Evolutionary conservation across 1,140 invertebrate genomes (phyloP).

Genomic region (Meloidogyne hapla): DNA sequence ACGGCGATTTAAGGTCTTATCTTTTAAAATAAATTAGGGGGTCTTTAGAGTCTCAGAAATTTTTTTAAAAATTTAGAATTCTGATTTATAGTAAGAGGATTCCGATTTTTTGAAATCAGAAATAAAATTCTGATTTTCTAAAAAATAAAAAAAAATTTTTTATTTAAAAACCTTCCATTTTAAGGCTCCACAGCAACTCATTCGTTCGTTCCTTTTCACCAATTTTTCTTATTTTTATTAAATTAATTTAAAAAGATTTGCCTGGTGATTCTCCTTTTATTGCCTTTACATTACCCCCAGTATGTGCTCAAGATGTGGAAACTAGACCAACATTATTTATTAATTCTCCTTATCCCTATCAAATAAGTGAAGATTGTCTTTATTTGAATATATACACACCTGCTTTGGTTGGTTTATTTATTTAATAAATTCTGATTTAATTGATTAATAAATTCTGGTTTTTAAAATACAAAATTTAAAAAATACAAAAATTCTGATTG

Average conservation of each 20-base stretch:
- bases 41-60: not conserved
- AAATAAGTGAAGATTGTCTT: slow-evolving; percentile 57
- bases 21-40: not conserved
- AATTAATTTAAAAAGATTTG: slow-evolving; percentile 24
- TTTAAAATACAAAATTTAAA: slow-evolving; percentile 14
- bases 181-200: slow-evolving; percentile 17
- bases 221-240: slow-evolving; percentile 7
- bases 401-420: slow-evolving; percentile 42
- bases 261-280: slow-evolving; percentile 52
- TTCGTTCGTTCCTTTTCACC: not conserved
- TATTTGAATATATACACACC: slow-evolving; percentile 80
- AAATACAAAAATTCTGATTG: no score
- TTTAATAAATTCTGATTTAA: slow-evolving; percentile 34
- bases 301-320: slow-evolving; percentile 59
- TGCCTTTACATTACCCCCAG: slow-evolving; percentile 44
- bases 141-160: no score
- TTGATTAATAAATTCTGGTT: slow-evolving; percentile 11
- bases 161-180: not conserved
- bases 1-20: slow-evolving; percentile 69
- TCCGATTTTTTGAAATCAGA: no score
- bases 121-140: no score
- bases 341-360: slow-evolving; percentile 55
- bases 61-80: no score
- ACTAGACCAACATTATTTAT: slow-evolving; percentile 46
- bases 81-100: no score